Evolutionary conservation across 2,888 invertebrate genomes (phyloP).

Genomic region (Megamerina dolium): DNA sequence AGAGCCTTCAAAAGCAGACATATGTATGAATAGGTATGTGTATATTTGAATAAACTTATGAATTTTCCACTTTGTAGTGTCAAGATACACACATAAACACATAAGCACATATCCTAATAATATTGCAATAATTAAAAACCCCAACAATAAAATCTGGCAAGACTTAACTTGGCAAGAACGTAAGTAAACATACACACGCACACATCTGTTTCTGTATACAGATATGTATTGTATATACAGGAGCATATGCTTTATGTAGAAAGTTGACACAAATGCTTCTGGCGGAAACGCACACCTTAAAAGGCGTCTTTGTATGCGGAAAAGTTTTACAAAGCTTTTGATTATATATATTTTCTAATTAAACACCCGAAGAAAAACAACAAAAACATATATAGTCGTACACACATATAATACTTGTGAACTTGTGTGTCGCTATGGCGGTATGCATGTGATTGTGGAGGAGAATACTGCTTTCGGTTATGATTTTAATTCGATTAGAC

Average conservation of each 20-base stretch:
- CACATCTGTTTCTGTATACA: conserved; percentile 13
- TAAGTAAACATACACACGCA: conserved; percentile 5
- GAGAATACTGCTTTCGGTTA: conserved; percentile 30
- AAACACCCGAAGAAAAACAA: conserved; percentile 10
- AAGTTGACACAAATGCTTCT: conserved; percentile 4
- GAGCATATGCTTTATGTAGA: conserved; percentile 4
- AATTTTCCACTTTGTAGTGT: neutral
- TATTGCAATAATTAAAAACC: too few species aligned
- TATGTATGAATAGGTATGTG: too few species aligned
- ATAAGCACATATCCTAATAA: conserved; percentile 6
- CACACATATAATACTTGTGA: conserved; percentile 1
- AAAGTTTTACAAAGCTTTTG: conserved; percentile 12
- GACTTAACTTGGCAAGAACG: too few species aligned
- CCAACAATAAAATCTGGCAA: too few species aligned
- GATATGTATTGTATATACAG: conserved; percentile 6
- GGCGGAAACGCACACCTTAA: conserved; percentile 9
- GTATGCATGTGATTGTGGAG: neutral
- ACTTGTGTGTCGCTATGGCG: neutral
- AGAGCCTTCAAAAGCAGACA: too few species aligned
- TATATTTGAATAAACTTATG: too few species aligned
- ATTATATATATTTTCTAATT: conserved; percentile 12
- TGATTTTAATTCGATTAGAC: conserved; percentile 50
- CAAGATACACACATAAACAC: conserved; percentile 1
- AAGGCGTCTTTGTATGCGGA: conserved; percentile 9
- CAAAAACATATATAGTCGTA: conserved; percentile 2